Evolutionary conservation across 1,140 invertebrate species (phyloP), one percentile per base, ranked within the genome.

Genomic region (Pogonognathellus flavescens): DNA sequence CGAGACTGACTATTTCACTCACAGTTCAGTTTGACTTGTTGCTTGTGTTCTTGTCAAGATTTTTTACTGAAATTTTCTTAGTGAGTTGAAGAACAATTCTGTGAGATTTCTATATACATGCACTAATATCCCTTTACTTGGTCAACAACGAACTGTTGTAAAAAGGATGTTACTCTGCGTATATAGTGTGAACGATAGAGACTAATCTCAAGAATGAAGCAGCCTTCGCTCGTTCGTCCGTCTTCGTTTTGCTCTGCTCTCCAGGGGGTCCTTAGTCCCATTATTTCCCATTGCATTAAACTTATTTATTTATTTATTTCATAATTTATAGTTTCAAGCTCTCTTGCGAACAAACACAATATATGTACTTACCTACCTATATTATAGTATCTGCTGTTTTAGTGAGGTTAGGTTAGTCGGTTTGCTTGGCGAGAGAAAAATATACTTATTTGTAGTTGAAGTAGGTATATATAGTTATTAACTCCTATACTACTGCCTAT

Each of bases 231-330:
- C 70, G 41, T 50, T 31, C 70, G 70, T n/a, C n/a, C 31, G 70
- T 76, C 70, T 76, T 76, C 70, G 70, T 76, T 59, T 76, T 76
- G 70, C 70, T 76, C 41, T 18, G 16, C 84, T 85, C 84, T 22
- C 49, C 84, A 81, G 84, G 84, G 59, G 84, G 84, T 85, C 72
- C 80, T 85, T 81, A 85, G 72, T 85, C 84, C 80, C 84, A 85
- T 85, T 85, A 85, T 76, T 76, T 66, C 76, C 59, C 55, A 81
- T 49, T 76, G 70, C 70, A 76, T 76, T 76, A 76, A 52, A 60
- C 84, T 81, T 62, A 53, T 85, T 85, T 76, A 85, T 85, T 85
- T 85, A 85, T 85, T 85, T 85, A 85, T 85, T 81, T 85, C 84
- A 81, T 84, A 76, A 81, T 81, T 81, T 81, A 84, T 84, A 84